Conservation (phyloP, 1,140 invertebrate genomes). For the Drosophila pseudoobscura region DNA sequence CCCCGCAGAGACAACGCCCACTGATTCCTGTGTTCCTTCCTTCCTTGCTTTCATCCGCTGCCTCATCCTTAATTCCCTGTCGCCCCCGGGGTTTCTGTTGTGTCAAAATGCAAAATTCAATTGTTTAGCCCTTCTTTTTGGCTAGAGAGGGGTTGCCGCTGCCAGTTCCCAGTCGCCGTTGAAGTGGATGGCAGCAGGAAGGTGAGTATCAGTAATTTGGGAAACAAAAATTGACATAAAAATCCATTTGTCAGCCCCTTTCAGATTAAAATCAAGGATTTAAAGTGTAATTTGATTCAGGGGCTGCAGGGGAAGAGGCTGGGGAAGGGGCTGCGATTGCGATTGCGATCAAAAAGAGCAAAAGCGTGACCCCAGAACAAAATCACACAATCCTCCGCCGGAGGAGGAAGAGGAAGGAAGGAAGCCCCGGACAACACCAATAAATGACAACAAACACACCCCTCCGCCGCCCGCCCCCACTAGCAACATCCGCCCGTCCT, state of each 20-base stretch:
- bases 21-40: slow-evolving; percentile 31
- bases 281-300: slow-evolving; percentile 83
- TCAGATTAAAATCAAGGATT: slow-evolving; percentile 83
- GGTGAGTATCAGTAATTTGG: slow-evolving; percentile 44
- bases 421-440: slow-evolving; percentile 67
- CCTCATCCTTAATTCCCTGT: neutral
- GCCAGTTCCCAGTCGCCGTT: neutral
- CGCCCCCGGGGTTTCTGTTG: slow-evolving; percentile 15
- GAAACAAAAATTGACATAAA: slow-evolving; percentile 73
- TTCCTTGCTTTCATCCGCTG: neutral
- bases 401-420: slow-evolving; percentile 7
- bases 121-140: slow-evolving; percentile 66
- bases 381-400: slow-evolving; percentile 55
- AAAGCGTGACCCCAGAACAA: slow-evolving; percentile 79
- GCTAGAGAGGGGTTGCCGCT: slow-evolving; percentile 3
- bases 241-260: slow-evolving; percentile 83
- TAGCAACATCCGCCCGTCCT: too few species aligned
- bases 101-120: slow-evolving; percentile 83
- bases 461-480: slow-evolving; percentile 32
- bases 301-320: slow-evolving; percentile 47
- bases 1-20: slow-evolving; percentile 48
- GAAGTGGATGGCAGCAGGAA: neutral
- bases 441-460: slow-evolving; percentile 82
- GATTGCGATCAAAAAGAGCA: slow-evolving; percentile 70
- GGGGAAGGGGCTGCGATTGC: slow-evolving; percentile 6